A percentile compares a stretch with the other conserved stretches of the same genome.
phyloP scores from a whole-genome alignment of 1,140 invertebrate species.

The Trypoxylus dichotomus region DNA sequence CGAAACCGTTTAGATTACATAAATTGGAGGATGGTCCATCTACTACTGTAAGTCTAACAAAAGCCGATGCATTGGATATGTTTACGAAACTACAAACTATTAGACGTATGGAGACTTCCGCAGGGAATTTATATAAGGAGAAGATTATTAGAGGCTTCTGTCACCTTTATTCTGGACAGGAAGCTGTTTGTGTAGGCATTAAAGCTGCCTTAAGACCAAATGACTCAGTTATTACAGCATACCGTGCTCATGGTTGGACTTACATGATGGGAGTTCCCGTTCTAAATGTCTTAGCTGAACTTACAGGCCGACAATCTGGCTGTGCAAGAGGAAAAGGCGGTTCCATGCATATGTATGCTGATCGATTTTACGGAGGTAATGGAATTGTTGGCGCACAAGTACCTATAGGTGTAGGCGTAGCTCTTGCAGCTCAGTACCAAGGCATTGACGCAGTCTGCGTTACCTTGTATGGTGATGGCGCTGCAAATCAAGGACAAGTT shows the following conservation, averaged over 20 bases:
- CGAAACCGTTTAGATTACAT: constrained; percentile 83
- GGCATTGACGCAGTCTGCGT: constrained; percentile 82
- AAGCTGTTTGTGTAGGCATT: constrained; percentile 89
- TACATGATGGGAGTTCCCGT: constrained; percentile 87
- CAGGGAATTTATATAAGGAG: constrained; percentile 69
- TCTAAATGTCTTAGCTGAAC: constrained; percentile 81
- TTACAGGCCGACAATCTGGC: constrained; percentile 85
- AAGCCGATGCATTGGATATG: constrained; percentile 81
- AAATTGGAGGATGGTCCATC: constrained; percentile 83
- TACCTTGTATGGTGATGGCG: constrained; percentile 91
- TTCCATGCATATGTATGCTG: constrained; percentile 90
- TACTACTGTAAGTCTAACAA: constrained; percentile 71
- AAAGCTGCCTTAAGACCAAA: constrained; percentile 77
- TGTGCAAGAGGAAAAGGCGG: constrained; percentile 95
- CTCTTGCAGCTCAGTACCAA: constrained; percentile 88
- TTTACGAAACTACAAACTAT: constrained; percentile 84
- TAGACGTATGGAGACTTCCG: constrained; percentile 89
- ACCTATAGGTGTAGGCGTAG: constrained; percentile 92
- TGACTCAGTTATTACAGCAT: constrained; percentile 95
- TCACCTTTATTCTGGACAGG: constrained; percentile 56
- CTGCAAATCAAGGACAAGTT: constrained; percentile 91
- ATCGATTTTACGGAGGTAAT: constrained; percentile 97
- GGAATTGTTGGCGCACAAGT: constrained; percentile 99
- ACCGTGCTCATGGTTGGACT: constrained; percentile 97
- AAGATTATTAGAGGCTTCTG: constrained; percentile 51